phyloP scores from a whole-genome alignment of 1,140 invertebrate species.

The Lysiphlebus fabarum region DNA sequence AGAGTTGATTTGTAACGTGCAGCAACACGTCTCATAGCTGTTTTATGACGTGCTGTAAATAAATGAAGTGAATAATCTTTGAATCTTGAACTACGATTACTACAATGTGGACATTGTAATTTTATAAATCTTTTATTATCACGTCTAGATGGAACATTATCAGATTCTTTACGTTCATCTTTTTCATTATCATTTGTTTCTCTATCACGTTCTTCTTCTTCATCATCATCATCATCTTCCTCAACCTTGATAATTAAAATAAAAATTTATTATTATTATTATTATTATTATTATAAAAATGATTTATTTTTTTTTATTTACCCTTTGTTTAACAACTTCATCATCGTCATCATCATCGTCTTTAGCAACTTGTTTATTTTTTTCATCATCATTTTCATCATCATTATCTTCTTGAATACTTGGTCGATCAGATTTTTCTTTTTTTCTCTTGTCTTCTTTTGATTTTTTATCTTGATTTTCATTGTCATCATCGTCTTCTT shows the following conservation, averaged over 20 bases:
- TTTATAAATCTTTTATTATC: conserved; percentile 62
- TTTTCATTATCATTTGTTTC: conserved; percentile 47
- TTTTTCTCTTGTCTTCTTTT: conserved; percentile 33
- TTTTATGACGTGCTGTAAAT: conserved; percentile 64
- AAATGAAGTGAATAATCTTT: conserved; percentile 71
- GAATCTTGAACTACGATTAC: conserved; percentile 69
- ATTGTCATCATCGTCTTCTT: conserved; percentile 45
- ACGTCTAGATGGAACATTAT: conserved; percentile 47
- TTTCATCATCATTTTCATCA: conserved; percentile 48
- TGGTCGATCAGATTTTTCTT: conserved; percentile 23
- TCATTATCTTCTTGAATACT: conserved; percentile 28
- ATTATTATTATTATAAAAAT: neutral
- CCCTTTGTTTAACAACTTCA: conserved; percentile 41
- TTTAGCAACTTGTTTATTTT: conserved; percentile 48
- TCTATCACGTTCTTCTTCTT: conserved; percentile 49
- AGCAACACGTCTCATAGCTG: conserved; percentile 68
- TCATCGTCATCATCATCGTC: conserved; percentile 30
- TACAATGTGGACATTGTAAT: conserved; percentile 71
- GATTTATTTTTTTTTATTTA: too few species aligned
- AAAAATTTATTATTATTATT: conserved; percentile 1
- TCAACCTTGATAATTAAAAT: conserved; percentile 38
- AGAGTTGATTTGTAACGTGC: conserved; percentile 68
- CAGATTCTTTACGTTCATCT: conserved; percentile 37
- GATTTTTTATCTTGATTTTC: conserved; percentile 37
- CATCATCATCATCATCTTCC: conserved; percentile 51